A percentile compares a stretch with the other conserved stretches of the same genome.
These are phyloP conservation scores for Chelonus formosanus DNA, from an alignment of 2,888 invertebrate genomes.

Conservation along the genomic window DNA sequence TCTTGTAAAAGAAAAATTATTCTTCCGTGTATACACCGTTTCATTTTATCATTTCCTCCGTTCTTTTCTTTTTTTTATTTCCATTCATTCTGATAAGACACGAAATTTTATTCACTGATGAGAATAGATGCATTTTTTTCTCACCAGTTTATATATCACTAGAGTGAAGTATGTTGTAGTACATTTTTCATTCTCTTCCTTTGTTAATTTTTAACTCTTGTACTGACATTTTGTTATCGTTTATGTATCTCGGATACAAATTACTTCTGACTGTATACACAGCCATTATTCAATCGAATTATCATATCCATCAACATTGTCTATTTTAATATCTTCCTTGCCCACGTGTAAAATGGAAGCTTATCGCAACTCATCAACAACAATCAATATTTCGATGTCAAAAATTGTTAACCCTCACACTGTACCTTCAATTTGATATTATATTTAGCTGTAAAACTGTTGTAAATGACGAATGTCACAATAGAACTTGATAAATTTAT, in stretches of 20 bases:
- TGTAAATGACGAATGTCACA: no score
- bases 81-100: neutral
- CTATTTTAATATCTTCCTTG: no score
- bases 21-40: conserved; percentile 22
- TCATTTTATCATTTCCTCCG: conserved; percentile 14
- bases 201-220: neutral
- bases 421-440: no score
- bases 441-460: no score
- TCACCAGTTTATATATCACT: neutral
- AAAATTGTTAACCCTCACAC: no score
- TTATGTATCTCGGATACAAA: neutral
- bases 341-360: neutral
- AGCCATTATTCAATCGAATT: conserved; percentile 6
- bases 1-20: conserved; percentile 16
- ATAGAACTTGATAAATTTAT: no score
- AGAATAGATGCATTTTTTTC: conserved; percentile 1
- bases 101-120: neutral
- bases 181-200: neutral
- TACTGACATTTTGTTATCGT: neutral
- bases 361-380: neutral
- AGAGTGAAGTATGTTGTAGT: neutral
- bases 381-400: neutral
- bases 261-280: neutral
- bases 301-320: conserved; percentile 10
- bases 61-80: conserved; percentile 5